Percentiles rank a stretch among this genome's conserved stretches.
Evolutionary conservation across 35 echinoderm and acorn worm genomes (phyloP).

Genomic region (Apostichopus parvimensis): DNA sequence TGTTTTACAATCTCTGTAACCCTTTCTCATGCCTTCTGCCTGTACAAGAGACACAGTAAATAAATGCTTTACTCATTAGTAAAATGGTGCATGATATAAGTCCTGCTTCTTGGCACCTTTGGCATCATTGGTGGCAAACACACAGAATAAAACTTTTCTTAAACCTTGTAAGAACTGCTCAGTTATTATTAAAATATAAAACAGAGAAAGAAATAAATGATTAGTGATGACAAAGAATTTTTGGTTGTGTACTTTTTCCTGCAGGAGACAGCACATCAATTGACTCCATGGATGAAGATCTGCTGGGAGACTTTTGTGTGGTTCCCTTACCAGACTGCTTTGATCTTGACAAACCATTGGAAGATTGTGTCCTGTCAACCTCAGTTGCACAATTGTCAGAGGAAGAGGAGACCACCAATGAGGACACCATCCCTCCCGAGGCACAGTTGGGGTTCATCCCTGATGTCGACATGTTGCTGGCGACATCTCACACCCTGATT

Average conservation of each 20-base stretch:
- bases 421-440: not conserved
- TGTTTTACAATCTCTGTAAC: too few relatives aligned
- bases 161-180: too few relatives aligned
- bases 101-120: too few relatives aligned
- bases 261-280: not conserved
- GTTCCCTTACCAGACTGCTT: constrained; percentile 99
- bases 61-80: too few relatives aligned
- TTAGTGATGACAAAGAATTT: not conserved
- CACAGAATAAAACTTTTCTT: too few relatives aligned
- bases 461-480: constrained; percentile 71
- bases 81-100: too few relatives aligned
- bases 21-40: too few relatives aligned
- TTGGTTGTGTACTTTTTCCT: constrained; percentile 6
- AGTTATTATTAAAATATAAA: too few relatives aligned
- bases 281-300: constrained; percentile 63
- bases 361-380: constrained; percentile 29
- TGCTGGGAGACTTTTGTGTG: constrained; percentile 87
- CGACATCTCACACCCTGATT: constrained; percentile 72
- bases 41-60: too few relatives aligned
- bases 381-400: not conserved
- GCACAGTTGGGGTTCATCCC: not conserved
- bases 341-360: constrained; percentile 84
- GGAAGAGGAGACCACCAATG: constrained; percentile 3
- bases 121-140: too few relatives aligned
- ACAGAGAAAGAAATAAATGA: too few relatives aligned